Percentiles rank a stretch among this genome's conserved stretches.
Evolutionary conservation across 2,888 invertebrate genomes (phyloP).

Genomic region (Flexamia atlantica): DNA sequence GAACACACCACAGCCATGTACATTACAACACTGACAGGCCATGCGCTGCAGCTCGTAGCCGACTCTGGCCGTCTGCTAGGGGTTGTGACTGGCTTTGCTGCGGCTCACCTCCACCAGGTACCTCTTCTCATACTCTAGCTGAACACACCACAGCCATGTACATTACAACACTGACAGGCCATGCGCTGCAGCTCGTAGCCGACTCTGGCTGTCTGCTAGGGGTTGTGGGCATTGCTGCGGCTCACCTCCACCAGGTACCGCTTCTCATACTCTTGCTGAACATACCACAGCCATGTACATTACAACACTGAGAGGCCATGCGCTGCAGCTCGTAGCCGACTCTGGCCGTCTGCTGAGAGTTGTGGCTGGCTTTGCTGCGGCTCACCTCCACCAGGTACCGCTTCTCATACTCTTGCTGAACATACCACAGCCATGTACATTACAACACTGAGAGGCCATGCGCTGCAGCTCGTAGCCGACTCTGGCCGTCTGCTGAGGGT

Average conservation of each 20-base stretch:
- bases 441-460: too few relatives aligned
- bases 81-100: conserved; percentile 64
- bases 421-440: too few relatives aligned
- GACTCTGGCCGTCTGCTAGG: conserved; percentile 66
- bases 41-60: conserved; percentile 78
- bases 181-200: conserved; percentile 78
- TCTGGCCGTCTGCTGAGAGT: conserved; percentile 64
- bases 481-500: too few relatives aligned
- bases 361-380: conserved; percentile 67
- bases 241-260: conserved; percentile 75
- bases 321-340: conserved; percentile 76
- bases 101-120: conserved; percentile 74
- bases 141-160: not conserved
- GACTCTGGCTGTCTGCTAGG: conserved; percentile 66
- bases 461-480: too few relatives aligned
- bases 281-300: conserved; percentile 71
- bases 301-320: conserved; percentile 84
- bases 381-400: conserved; percentile 75
- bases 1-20: not conserved
- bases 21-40: conserved; percentile 74
- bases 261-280: conserved; percentile 77
- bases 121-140: conserved; percentile 77
- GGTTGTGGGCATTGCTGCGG: conserved; percentile 67
- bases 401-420: conserved; percentile 77
- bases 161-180: conserved; percentile 83